These are phyloP conservation scores for Lycocerus yunnanus DNA, from an alignment of 2,888 invertebrate species.

Conservation along the genomic window DNA sequence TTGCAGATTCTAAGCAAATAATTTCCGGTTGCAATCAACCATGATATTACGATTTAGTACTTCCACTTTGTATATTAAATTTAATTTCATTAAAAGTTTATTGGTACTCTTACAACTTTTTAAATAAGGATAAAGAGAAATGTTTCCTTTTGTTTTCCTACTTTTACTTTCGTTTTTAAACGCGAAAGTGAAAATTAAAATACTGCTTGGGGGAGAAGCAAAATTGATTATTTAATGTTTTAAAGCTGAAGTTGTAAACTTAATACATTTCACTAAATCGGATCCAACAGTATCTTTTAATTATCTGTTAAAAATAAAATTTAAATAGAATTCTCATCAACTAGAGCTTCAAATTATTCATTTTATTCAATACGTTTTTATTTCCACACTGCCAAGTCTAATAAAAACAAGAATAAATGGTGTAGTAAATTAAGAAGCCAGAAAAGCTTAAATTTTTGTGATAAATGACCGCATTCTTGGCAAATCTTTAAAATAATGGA, in stretches of 20 bases:
- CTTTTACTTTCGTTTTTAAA: not conserved
- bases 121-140: not conserved
- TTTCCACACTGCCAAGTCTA: too few relatives aligned
- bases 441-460: not conserved
- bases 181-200: not conserved
- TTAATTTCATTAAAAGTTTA: not conserved
- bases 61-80: not conserved
- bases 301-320: not conserved
- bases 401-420: not conserved
- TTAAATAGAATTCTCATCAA: not conserved
- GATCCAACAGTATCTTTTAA: not conserved
- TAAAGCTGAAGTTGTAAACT: not conserved
- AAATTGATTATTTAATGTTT: not conserved
- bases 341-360: not conserved
- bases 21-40: not conserved
- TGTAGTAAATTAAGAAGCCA: not conserved
- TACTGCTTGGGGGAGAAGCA: not conserved
- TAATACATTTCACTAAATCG: not conserved
- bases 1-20: not conserved
- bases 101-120: not conserved
- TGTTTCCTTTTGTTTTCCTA: not conserved
- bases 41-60: not conserved
- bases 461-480: not conserved
- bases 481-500: not conserved
- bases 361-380: too few relatives aligned